Percentiles rank a stretch among this genome's conserved stretches.
These are phyloP conservation scores for Nebria salina DNA, from an alignment of 2,888 invertebrate species.

Conservation along the genomic window DNA sequence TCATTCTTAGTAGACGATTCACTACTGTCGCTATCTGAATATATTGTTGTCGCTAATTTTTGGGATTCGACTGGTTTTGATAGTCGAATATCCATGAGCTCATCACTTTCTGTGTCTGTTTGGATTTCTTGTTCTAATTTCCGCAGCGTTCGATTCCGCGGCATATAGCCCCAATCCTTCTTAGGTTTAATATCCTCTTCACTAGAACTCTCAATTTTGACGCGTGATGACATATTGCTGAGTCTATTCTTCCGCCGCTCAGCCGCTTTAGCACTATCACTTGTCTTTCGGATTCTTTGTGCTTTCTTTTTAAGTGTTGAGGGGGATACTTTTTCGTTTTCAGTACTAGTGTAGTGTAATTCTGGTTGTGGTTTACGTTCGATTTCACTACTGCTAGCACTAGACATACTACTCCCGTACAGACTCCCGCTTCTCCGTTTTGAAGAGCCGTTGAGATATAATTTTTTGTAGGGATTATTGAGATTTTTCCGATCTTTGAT, in stretches of 20 bases:
- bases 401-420: constrained; percentile 71
- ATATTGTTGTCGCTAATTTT: constrained; percentile 71
- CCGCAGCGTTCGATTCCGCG: constrained; percentile 71
- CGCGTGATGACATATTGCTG: constrained; percentile 55
- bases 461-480: constrained; percentile 77
- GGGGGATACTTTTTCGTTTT: constrained; percentile 67
- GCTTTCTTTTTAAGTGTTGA: constrained; percentile 62
- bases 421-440: constrained; percentile 72
- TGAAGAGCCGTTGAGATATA: constrained; percentile 79
- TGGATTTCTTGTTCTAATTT: constrained; percentile 81
- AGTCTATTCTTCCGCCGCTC: constrained; percentile 57
- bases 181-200: constrained; percentile 68
- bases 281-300: constrained; percentile 65
- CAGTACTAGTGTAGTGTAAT: constrained; percentile 68
- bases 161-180: constrained; percentile 60
- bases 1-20: constrained; percentile 70
- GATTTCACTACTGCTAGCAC: constrained; percentile 64
- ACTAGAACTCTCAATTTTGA: constrained; percentile 69
- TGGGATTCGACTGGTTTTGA: constrained; percentile 58
- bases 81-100: constrained; percentile 73
- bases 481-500: constrained; percentile 64
- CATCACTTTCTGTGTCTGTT: constrained; percentile 82
- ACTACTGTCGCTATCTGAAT: constrained; percentile 80
- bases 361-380: constrained; percentile 57
- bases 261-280: constrained; percentile 53